Evolutionary conservation across 2,888 invertebrate species (phyloP).

Genomic region (Eristalinus aeneus): DNA sequence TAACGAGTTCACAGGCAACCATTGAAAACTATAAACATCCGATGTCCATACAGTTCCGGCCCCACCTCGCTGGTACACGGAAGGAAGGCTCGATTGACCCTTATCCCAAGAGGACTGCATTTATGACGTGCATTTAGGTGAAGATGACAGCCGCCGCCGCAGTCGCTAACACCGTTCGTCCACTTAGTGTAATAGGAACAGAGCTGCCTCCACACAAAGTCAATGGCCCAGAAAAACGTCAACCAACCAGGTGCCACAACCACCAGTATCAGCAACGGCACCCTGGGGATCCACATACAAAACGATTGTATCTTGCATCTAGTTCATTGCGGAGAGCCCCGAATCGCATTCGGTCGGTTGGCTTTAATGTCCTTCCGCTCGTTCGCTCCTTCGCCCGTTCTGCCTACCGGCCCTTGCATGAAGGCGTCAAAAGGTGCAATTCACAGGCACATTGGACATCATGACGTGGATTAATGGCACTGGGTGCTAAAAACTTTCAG

Average conservation of each 20-base stretch:
- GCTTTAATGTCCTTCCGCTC: conserved; percentile 35
- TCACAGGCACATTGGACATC: conserved; percentile 21
- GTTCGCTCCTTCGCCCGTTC: neutral
- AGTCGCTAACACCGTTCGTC: neutral
- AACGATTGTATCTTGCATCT: neutral
- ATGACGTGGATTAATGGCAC: conserved; percentile 43
- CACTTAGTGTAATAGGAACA: conserved; percentile 40
- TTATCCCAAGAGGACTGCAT: conserved; percentile 24
- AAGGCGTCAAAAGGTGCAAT: conserved; percentile 47
- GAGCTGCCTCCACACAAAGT: conserved; percentile 22
- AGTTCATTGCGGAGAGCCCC: conserved; percentile 23
- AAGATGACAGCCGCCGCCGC: neutral
- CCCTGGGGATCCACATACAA: conserved; percentile 17
- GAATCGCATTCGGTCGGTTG: conserved; percentile 54
- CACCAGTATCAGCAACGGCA: neutral
- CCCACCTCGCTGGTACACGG: conserved; percentile 13
- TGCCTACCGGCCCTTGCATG: conserved; percentile 6
- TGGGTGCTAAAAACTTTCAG: conserved; percentile 32
- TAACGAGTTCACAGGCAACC: neutral
- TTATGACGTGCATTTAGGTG: conserved; percentile 44
- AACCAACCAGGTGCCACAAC: conserved; percentile 35
- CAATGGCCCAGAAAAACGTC: conserved; percentile 59
- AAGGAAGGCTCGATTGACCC: conserved; percentile 11
- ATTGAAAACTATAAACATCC: conserved; percentile 16
- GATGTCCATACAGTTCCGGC: conserved; percentile 15